Percentiles rank a stretch among this genome's conserved stretches.
Conservation (phyloP, 2,888 invertebrate genomes). For the Polydesmus complanatus region DNA sequence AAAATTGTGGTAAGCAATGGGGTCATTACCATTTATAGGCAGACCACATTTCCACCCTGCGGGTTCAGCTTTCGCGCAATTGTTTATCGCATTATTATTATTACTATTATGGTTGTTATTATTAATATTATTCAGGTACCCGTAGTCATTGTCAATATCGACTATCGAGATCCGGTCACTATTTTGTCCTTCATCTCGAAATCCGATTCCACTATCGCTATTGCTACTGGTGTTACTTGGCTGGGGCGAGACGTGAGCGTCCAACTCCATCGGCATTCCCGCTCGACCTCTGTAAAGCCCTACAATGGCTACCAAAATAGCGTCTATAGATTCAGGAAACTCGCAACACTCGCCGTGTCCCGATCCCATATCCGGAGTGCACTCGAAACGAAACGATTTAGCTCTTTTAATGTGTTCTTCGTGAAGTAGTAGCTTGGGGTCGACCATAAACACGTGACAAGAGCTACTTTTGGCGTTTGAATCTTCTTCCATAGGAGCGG, state of each 20-base stretch:
- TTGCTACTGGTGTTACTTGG: constrained; percentile 52
- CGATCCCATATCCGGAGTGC: constrained; percentile 39
- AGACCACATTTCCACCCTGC: constrained; percentile 3
- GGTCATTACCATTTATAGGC: constrained; percentile 2
- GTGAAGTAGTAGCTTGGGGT: constrained; percentile 71
- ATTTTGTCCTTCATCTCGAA: constrained; percentile 56
- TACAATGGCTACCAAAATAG: constrained; percentile 43
- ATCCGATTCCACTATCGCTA: constrained; percentile 89
- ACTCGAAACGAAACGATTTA: constrained; percentile 68
- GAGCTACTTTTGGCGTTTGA: constrained; percentile 44
- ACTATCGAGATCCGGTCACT: constrained; percentile 28
- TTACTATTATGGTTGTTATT: no score
- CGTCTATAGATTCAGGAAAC: constrained; percentile 70
- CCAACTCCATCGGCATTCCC: constrained; percentile 19
- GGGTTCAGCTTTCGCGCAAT: not conserved
- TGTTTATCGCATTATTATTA: not conserved
- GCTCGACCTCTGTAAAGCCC: constrained; percentile 36
- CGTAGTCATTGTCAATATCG: constrained; percentile 29
- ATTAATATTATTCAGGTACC: constrained; percentile 25
- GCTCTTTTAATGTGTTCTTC: constrained; percentile 64
- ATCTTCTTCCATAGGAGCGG: constrained; percentile 12
- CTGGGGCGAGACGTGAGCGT: constrained; percentile 21
- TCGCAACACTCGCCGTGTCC: constrained; percentile 53
- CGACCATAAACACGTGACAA: constrained; percentile 89
- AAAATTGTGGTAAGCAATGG: not conserved